Base-by-base conservation (phyloP, 2,888 invertebrate species). In the Caenorhabditis plicata region DNA sequence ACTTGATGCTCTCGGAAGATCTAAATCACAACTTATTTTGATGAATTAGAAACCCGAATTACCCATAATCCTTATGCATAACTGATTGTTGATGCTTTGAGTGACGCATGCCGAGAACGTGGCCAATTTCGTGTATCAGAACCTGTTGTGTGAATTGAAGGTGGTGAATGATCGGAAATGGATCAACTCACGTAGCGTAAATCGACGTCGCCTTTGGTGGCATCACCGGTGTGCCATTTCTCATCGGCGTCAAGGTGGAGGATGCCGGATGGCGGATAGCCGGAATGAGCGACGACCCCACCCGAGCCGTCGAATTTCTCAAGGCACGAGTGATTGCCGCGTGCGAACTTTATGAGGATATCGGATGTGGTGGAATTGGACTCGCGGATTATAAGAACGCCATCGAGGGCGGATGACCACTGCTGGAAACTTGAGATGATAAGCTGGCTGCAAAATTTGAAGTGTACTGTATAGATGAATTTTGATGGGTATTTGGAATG, bases 71-170 rank as follows among this genome's bases (percentile, higher is more conserved):
- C 7, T 71, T 71, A 41, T 74, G 71, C 80, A 80, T 80, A 11
- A 80, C 70, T 0, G 80, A 69, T 20, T 54, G 40, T n/a, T 41
- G 45, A 17, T 61, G 33, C 20, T 43, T 32, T 4, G 76, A 75
- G 48, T 80, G 80, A 7, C 72, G 41, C 13, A 80, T 42, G 19
- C 80, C 80, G 3, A 80, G 56, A 2, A 73, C 71, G 43, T 80
- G 80, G 1, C 80, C 79, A 5, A 78, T 64, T 50, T 79, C 79
- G 42, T 79, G 79, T 3, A 80, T 60, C 17, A 75, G 51, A 13
- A 75, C 75, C 75, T 77, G 43, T 4, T n/a, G n/a, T n/a, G n/a
- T n/a, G n/a, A n/a, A n/a, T n/a, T n/a, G n/a, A n/a, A n/a, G n/a
- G n/a, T n/a, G n/a, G n/a, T n/a, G n/a, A n/a, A n/a, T n/a, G n/a